Conservation (phyloP, 2,888 invertebrate species). For the Drosophila merina region DNA sequence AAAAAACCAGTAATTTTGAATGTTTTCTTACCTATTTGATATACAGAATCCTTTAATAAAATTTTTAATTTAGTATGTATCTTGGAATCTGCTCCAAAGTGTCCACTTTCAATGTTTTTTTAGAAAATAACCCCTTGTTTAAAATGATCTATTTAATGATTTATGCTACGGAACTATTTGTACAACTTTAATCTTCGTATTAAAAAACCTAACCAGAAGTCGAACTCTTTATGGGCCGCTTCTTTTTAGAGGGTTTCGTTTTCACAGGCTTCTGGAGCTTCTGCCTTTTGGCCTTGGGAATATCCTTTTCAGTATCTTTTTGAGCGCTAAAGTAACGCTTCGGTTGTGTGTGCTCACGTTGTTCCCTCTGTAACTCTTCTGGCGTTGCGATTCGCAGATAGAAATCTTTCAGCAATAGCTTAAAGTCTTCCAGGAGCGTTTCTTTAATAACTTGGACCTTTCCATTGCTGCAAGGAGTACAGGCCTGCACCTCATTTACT, state of each 20-base stretch:
- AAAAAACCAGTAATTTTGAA: no score
- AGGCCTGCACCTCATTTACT: slow-evolving; percentile 85
- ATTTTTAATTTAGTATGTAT: no score
- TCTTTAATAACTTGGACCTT: slow-evolving; percentile 74
- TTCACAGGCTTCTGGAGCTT: not conserved
- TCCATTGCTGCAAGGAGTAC: slow-evolving; percentile 58
- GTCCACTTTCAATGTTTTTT: no score
- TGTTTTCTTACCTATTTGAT: no score
- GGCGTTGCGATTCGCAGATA: slow-evolving; percentile 74
- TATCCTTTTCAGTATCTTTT: not conserved
- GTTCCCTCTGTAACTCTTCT: slow-evolving; percentile 59
- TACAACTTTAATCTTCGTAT: not conserved
- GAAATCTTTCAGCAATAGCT: slow-evolving; percentile 81
- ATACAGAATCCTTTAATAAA: no score
- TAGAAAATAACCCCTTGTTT: no score
- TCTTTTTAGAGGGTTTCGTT: not conserved
- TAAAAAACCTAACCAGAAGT: not conserved
- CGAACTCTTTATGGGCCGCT: not conserved
- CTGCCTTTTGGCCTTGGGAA: slow-evolving; percentile 29
- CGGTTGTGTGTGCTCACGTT: slow-evolving; percentile 43
- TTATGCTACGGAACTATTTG: not conserved
- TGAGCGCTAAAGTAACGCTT: slow-evolving; percentile 58
- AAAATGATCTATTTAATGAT: not conserved
- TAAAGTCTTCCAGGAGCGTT: slow-evolving; percentile 82
- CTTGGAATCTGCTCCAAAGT: no score